Conservation (phyloP, 2,888 invertebrate species). For the Protonemura montana region DNA sequence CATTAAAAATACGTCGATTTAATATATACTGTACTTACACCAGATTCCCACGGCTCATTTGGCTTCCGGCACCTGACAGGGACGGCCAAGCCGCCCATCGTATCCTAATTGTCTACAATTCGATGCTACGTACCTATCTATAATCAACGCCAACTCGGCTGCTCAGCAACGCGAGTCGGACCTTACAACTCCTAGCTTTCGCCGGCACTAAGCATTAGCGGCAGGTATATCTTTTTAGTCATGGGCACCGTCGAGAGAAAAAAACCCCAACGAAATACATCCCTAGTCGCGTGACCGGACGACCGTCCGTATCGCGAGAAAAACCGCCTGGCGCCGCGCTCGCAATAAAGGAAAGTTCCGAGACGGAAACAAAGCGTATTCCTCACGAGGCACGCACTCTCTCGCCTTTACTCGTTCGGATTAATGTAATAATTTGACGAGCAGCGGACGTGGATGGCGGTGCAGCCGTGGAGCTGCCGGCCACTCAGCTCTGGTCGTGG, state of each 20-base stretch:
- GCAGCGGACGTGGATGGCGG: not conserved
- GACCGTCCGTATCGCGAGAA: no score
- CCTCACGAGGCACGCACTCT: not conserved
- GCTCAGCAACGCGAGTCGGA: not conserved
- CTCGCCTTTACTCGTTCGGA: not conserved
- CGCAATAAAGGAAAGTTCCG: no score
- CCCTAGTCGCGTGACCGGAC: no score
- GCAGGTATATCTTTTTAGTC: not conserved
- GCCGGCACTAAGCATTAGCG: not conserved
- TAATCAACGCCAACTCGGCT: no score
- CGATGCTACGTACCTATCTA: not conserved
- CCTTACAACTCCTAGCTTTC: not conserved
- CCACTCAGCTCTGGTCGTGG: slow-evolving; percentile 62
- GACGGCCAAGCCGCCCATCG: not conserved
- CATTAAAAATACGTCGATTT: not conserved
- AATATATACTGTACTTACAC: not conserved
- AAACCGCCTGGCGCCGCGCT: no score
- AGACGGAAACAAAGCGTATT: not conserved
- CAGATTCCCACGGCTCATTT: not conserved
- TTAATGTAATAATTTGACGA: not conserved
- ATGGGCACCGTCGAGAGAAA: no score
- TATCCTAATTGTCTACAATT: not conserved
- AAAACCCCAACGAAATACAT: no score
- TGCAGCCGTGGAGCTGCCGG: slow-evolving; percentile 25
- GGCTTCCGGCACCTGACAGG: not conserved